Evolutionary conservation across 2,888 invertebrate genomes (phyloP).

Genomic region (Heliconius aoede): DNA sequence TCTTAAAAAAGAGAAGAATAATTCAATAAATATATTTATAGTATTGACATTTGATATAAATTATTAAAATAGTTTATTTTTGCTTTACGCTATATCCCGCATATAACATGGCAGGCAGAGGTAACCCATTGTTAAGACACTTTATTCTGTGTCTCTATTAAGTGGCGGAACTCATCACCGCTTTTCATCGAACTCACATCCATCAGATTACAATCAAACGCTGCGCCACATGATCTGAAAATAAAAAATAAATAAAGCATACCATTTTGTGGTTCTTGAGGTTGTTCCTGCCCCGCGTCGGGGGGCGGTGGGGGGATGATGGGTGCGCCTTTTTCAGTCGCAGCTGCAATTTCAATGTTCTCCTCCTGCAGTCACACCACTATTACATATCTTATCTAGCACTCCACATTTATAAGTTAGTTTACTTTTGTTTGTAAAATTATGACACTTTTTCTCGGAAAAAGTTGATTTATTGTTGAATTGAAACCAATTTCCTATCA

Average conservation of each 20-base stretch:
- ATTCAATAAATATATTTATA: background rate
- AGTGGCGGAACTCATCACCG: background rate
- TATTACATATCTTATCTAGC: conserved; percentile 24
- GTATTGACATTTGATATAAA: too few relatives aligned
- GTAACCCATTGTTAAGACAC: background rate
- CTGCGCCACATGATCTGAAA: background rate
- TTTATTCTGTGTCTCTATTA: background rate
- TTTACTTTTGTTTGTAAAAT: conserved; percentile 9
- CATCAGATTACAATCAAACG: background rate
- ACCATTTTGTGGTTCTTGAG: conserved; percentile 76
- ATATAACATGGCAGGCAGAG: background rate
- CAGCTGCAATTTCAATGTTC: conserved; percentile 76
- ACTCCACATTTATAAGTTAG: conserved; percentile 11
- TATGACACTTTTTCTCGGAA: background rate
- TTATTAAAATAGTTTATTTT: background rate
- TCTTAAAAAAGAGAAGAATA: background rate
- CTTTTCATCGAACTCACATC: too few relatives aligned
- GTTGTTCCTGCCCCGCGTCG: conserved; percentile 69
- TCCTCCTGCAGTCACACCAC: conserved; percentile 64
- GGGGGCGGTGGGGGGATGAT: conserved; percentile 57
- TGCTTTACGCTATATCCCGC: background rate
- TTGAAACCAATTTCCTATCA: conserved; percentile 7
- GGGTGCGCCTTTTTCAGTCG: conserved; percentile 63
- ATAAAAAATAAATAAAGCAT: conserved; percentile 6
- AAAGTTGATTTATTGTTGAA: conserved; percentile 5